Percentiles rank a stretch among this genome's conserved stretches.
These are phyloP conservation scores for Bombus superbus DNA, from an alignment of 1,140 invertebrate genomes.

Conservation along the genomic window DNA sequence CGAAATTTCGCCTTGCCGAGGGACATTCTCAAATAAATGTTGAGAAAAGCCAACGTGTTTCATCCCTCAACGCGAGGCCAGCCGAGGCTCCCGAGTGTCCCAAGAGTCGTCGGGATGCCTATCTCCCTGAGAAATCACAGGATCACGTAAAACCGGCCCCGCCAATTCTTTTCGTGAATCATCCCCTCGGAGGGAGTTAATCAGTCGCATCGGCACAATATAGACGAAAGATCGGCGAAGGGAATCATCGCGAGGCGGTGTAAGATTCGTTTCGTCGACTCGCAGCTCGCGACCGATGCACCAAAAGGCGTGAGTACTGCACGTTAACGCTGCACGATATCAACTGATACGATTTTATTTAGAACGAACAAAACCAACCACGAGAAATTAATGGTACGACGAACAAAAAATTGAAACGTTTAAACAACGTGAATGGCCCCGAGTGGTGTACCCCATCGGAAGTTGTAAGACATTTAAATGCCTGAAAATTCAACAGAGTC, in stretches of 20 bases:
- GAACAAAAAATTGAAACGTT: background rate
- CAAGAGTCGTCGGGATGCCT: conserved; percentile 61
- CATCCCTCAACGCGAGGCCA: conserved; percentile 58
- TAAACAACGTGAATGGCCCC: background rate
- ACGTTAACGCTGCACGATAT: conserved; percentile 6
- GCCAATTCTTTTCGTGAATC: background rate
- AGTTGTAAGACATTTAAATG: background rate
- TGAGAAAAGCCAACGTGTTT: conserved; percentile 47
- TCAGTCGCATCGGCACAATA: conserved; percentile 21
- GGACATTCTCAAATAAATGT: conserved; percentile 62
- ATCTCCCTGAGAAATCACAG: conserved; percentile 79
- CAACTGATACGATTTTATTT: background rate
- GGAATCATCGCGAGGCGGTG: conserved; percentile 27
- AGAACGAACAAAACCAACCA: background rate
- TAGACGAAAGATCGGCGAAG: conserved; percentile 24
- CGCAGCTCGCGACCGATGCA: conserved; percentile 53
- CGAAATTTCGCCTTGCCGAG: conserved; percentile 39
- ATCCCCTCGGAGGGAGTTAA: conserved; percentile 2
- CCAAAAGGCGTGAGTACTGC: conserved; percentile 62
- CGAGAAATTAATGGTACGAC: background rate
- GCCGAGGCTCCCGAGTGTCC: conserved; percentile 29
- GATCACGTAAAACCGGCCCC: conserved; percentile 75
- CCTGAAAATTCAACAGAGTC: background rate
- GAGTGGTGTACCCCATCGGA: background rate
- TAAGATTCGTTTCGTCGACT: conserved; percentile 29